Evolutionary conservation across 2,888 invertebrate genomes (phyloP).

Genomic region (Platynereis dumerilii): DNA sequence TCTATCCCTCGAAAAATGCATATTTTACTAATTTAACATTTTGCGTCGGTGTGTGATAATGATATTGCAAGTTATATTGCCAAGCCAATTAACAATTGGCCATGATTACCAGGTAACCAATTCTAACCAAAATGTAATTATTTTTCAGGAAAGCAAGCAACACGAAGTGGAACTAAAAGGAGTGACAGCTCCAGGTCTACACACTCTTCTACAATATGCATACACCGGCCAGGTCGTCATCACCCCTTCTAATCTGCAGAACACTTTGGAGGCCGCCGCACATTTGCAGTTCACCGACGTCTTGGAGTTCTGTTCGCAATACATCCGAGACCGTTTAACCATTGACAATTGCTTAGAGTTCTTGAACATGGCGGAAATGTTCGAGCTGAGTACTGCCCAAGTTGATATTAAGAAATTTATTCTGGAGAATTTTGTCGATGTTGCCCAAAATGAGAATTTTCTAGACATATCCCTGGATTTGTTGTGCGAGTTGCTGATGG

Average conservation of each 20-base stretch:
- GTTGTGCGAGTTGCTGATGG: conserved; percentile 38
- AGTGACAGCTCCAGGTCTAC: conserved; percentile 59
- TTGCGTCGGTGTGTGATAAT: too few relatives aligned
- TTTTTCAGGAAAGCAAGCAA: conserved; percentile 59
- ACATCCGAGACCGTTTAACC: conserved; percentile 38
- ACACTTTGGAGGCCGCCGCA: conserved; percentile 40
- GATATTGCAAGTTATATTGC: too few relatives aligned
- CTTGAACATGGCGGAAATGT: conserved; percentile 39
- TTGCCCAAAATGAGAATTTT: conserved; percentile 40
- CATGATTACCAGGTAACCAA: too few relatives aligned
- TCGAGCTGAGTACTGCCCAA: conserved; percentile 36
- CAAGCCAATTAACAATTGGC: too few relatives aligned
- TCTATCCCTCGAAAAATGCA: too few relatives aligned
- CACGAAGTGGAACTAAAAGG: conserved; percentile 60
- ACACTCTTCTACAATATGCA: conserved; percentile 60
- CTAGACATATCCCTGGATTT: conserved; percentile 36
- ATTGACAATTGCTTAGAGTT: conserved; percentile 41
- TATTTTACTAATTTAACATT: too few relatives aligned
- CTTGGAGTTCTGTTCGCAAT: conserved; percentile 37
- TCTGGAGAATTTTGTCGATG: conserved; percentile 40
- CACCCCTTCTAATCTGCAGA: conserved; percentile 20
- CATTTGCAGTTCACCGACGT: conserved; percentile 41
- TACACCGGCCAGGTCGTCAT: conserved; percentile 47
- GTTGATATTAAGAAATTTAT: conserved; percentile 39
- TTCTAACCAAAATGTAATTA: too few relatives aligned